A percentile compares a stretch with the other conserved stretches of the same genome.
These are phyloP conservation scores for Saccopteryx leptura DNA, from an alignment of 2,113 vertebrate genomes.

Conservation along the genomic window DNA sequence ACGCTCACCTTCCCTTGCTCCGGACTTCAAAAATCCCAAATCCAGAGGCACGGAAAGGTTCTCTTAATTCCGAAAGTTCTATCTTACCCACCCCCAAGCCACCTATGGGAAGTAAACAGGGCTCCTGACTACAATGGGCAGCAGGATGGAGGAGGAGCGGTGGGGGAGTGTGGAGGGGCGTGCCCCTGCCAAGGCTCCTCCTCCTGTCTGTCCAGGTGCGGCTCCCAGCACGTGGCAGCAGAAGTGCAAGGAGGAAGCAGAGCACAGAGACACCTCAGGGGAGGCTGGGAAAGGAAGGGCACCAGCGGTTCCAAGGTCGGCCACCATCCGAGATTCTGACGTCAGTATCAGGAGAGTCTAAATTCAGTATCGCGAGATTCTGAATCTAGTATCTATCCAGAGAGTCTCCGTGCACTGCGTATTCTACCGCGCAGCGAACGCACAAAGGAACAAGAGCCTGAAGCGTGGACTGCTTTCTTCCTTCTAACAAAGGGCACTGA, in stretches of 20 bases:
- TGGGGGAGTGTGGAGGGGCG: too few relatives aligned
- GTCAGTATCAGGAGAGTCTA: not conserved
- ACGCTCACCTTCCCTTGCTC: not conserved
- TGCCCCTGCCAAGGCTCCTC: not conserved
- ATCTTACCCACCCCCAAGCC: not conserved
- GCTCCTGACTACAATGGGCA: not conserved
- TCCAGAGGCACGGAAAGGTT: not conserved
- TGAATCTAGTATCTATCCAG: too few relatives aligned
- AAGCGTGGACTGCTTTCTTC: not conserved
- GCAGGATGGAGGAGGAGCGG: not conserved
- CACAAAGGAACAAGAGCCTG: not conserved
- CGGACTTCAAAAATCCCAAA: not conserved
- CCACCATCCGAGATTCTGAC: accelerated
- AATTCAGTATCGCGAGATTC: not conserved
- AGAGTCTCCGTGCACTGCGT: too few relatives aligned
- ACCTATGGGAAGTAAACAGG: not conserved
- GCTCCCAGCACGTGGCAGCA: not conserved
- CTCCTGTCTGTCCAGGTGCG: not conserved
- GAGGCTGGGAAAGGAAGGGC: not conserved
- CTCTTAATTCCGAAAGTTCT: not conserved
- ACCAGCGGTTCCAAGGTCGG: too few relatives aligned
- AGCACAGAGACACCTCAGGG: not conserved
- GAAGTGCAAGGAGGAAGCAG: not conserved
- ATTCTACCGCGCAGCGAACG: too few relatives aligned
- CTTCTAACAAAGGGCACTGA: not conserved